Conservation (phyloP, 2,113 vertebrate species). For the Nettapus auritus region DNA sequence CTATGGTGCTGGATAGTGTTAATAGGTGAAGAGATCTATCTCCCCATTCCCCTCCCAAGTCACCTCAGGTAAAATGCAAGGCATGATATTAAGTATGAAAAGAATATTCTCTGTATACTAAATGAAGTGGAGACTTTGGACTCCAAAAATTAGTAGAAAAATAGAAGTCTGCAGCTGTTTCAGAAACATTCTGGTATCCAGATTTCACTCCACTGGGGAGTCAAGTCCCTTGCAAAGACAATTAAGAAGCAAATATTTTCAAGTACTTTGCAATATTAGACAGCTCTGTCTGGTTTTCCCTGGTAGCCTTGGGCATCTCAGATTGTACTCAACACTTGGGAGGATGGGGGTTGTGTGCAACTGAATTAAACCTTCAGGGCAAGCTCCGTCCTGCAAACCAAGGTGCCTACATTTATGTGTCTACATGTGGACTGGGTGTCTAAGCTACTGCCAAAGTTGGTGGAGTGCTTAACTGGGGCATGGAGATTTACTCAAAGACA, state of each 20-base stretch:
- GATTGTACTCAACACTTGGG: rapidly evolving
- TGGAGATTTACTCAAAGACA: background rate
- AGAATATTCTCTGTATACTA: background rate
- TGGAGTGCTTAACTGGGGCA: background rate
- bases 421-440: rapidly evolving
- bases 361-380: background rate
- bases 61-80: background rate
- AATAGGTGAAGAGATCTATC: background rate
- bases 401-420: background rate
- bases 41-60: rapidly evolving
- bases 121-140: background rate
- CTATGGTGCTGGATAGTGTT: background rate
- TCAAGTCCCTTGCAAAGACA: background rate
- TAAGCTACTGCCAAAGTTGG: background rate
- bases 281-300: background rate
- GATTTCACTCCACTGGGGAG: background rate
- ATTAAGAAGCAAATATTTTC: background rate
- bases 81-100: background rate
- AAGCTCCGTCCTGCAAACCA: background rate
- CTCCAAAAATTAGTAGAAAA: background rate
- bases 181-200: background rate
- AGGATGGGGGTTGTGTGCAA: background rate
- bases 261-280: background rate
- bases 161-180: background rate
- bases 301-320: background rate